These are phyloP conservation scores for Pristionchus pacificus DNA, from an alignment of 1,140 invertebrate species.

Conservation along the genomic window DNA sequence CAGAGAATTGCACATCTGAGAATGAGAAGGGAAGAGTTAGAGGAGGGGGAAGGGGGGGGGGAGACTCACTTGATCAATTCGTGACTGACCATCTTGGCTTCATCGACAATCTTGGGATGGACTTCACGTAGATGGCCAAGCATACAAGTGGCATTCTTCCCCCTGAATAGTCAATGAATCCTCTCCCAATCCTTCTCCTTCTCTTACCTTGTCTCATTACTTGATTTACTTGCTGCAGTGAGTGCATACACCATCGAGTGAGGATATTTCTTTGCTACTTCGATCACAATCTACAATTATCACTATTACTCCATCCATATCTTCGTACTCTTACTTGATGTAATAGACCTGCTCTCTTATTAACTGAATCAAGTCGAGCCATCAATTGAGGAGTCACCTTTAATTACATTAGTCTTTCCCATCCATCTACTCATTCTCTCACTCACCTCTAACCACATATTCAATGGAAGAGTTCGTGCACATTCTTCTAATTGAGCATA, in stretches of 20 bases:
- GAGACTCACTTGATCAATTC: background rate
- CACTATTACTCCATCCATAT: too few species aligned
- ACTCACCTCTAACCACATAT: constrained; percentile 85
- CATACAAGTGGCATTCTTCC: constrained; percentile 87
- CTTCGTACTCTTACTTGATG: constrained; percentile 71
- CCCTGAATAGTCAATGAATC: constrained; percentile 59
- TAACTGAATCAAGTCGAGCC: constrained; percentile 88
- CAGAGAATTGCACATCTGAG: constrained; percentile 93
- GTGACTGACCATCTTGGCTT: constrained; percentile 70
- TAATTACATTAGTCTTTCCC: background rate
- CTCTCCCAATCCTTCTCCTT: background rate
- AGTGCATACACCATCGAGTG: constrained; percentile 92
- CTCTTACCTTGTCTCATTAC: constrained; percentile 65
- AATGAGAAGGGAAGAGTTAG: too few species aligned
- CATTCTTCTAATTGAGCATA: constrained; percentile 87
- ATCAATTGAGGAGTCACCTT: constrained; percentile 93
- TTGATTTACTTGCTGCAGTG: constrained; percentile 93
- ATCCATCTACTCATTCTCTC: background rate
- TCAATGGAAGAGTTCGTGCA: constrained; percentile 85
- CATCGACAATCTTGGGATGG: constrained; percentile 81
- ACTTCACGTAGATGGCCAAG: constrained; percentile 91
- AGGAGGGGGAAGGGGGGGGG: too few species aligned
- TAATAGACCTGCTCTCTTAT: constrained; percentile 81
- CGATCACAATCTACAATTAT: constrained; percentile 65
- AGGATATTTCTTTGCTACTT: background rate